Evolutionary conservation across 2,797 vertebrate genomes (phyloP), one percentile per base, ranked within the genome.

Genomic region (Sternotherus odoratus): DNA sequence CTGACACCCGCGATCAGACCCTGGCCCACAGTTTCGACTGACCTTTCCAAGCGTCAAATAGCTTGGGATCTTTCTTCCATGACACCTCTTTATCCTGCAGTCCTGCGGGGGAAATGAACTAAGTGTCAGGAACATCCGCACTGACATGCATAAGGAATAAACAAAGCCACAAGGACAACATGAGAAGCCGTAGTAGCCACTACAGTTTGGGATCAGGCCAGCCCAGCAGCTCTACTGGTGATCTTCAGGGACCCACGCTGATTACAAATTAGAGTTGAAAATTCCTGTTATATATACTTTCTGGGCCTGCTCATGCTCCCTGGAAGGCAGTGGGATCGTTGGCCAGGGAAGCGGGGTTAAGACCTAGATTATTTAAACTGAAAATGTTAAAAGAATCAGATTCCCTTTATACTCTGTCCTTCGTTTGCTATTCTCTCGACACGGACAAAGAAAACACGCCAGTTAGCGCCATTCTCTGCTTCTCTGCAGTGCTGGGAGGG

Each of bases 31-130:
- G 30, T 8, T 92, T 24, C 82, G 11, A 91, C 96, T 78, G 89
- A 99, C 99, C 98, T 98, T 99, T 99, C 99, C 99, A 99, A 1
- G 98, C 98, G 85, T 97, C 89, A 63, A 99, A 98, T 54, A 98
- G 97, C 85, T 96, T 97, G 90, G 93, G 96, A 95, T 99, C 98
- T 56, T 89, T 98, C 93, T 99, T 99, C 98, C 99, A 99, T 19
- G 98, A 92, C 26, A 98, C n/a, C 4, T 98, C 97, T 95, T 98
- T 99, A 30, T 98, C 98, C 94, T 99, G 98, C 91, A 99, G 98
- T 28, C 99, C 98, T 99, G 72, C n/a, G 7, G 28, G 90, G 28
- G 66, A 84, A 79, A 84, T 83, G 8, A 83, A 74, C 1, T 1
- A 87, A 13, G 13, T 26, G 63, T 33, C 92, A 86, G 69, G 46